Percentiles rank a stretch among this genome's conserved stretches.
Evolutionary conservation across 35 echinoderm and acorn worm genomes (phyloP).

Genomic region (Ophiothrix spiculata): DNA sequence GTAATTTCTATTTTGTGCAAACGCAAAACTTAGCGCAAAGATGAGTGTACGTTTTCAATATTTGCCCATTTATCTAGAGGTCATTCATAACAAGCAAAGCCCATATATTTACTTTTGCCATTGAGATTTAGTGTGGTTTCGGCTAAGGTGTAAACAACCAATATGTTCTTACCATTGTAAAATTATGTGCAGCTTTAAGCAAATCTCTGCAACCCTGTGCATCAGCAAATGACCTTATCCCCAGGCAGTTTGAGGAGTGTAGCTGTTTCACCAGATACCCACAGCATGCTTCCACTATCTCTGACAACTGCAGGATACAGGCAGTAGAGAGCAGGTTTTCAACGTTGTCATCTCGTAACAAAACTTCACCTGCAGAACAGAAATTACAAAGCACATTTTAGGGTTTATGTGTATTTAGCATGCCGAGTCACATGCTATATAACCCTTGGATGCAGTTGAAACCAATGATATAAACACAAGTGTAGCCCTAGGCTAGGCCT

Average conservation of each 20-base stretch:
- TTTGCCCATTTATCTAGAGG: background rate
- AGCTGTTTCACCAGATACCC: conserved; percentile 95
- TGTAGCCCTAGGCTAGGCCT: no score
- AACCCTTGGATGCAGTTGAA: no score
- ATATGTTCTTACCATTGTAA: conserved; percentile 71
- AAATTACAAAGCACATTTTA: background rate
- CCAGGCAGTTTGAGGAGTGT: conserved; percentile 95
- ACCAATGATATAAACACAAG: no score
- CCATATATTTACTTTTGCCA: background rate
- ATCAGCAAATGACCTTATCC: conserved; percentile 93
- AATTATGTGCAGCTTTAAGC: conserved; percentile 90
- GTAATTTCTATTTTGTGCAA: no score
- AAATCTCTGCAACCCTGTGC: conserved; percentile 86
- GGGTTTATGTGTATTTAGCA: no score
- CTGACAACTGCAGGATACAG: conserved; percentile 90
- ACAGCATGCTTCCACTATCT: conserved; percentile 92
- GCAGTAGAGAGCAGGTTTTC: conserved; percentile 88
- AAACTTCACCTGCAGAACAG: conserved; percentile 49
- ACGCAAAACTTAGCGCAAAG: no score
- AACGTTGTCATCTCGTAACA: conserved; percentile 72
- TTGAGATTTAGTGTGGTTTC: background rate
- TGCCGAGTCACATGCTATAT: no score
- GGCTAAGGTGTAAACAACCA: no score
- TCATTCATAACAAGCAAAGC: background rate
- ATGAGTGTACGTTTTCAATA: no score